Conservation (phyloP, 2,888 invertebrate species). For the Lasioglossum figueresi region DNA sequence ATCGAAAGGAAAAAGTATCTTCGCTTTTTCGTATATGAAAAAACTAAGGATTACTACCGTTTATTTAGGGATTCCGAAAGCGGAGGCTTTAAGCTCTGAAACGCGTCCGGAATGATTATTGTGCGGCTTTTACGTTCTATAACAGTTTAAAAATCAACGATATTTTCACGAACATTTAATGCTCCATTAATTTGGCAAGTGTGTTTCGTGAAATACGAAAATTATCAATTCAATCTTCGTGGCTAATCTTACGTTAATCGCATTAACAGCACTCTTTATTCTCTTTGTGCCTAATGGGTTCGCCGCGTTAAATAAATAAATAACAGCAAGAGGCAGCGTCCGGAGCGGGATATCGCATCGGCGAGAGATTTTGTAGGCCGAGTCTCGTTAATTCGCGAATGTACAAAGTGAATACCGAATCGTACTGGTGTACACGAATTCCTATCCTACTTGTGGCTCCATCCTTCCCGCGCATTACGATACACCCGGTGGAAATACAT, state of each 20-base stretch:
- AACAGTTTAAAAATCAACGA: neutral
- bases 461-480: slow-evolving; percentile 45
- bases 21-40: no score
- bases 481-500: slow-evolving; percentile 45
- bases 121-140: neutral
- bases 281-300: neutral
- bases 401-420: slow-evolving; percentile 73
- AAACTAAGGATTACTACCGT: no score
- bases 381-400: slow-evolving; percentile 48
- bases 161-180: neutral
- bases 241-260: neutral
- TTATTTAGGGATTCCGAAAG: no score
- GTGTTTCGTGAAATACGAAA: neutral
- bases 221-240: neutral
- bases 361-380: neutral
- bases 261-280: neutral
- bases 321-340: neutral
- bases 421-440: slow-evolving; percentile 52
- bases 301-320: slow-evolving; percentile 3
- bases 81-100: no score
- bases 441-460: slow-evolving; percentile 42
- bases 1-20: no score
- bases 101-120: neutral
- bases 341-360: neutral
- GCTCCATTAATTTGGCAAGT: neutral